Percentiles rank a stretch among this genome's conserved stretches.
phyloP scores from a whole-genome alignment of 2,888 invertebrate species.

The Plemyria rubiginata region DNA sequence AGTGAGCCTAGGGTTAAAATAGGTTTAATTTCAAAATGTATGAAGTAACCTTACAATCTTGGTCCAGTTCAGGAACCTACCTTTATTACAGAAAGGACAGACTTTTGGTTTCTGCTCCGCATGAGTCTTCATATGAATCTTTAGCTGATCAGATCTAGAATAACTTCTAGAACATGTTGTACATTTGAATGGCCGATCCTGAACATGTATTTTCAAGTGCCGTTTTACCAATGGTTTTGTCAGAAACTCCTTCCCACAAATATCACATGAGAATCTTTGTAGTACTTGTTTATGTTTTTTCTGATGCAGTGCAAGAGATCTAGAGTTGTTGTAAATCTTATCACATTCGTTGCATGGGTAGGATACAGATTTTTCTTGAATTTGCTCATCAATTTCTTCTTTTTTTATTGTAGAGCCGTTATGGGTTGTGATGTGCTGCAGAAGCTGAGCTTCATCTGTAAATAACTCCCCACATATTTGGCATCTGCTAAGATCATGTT shows the following conservation, averaged over 20 bases:
- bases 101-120: slow-evolving; percentile 82
- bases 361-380: not conserved
- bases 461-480: slow-evolving; percentile 46
- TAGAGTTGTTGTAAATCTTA: not conserved
- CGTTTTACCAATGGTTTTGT: slow-evolving; percentile 69
- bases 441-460: slow-evolving; percentile 43
- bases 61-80: slow-evolving; percentile 49
- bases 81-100: slow-evolving; percentile 86
- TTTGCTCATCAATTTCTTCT: slow-evolving; percentile 10
- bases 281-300: slow-evolving; percentile 44
- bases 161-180: slow-evolving; percentile 84
- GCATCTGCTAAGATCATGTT: slow-evolving; percentile 53
- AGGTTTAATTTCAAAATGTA: too few relatives aligned
- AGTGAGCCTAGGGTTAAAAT: too few relatives aligned
- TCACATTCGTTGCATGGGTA: slow-evolving; percentile 26
- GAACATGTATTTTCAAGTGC: slow-evolving; percentile 82
- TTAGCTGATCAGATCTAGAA: slow-evolving; percentile 83
- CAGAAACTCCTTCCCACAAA: slow-evolving; percentile 74
- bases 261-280: slow-evolving; percentile 68
- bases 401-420: slow-evolving; percentile 16
- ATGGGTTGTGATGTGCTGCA: slow-evolving; percentile 44
- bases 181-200: slow-evolving; percentile 82
- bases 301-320: slow-evolving; percentile 19
- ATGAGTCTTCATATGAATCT: slow-evolving; percentile 85
- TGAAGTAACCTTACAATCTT: too few relatives aligned